Evolutionary conservation across 2,888 invertebrate species (phyloP), one percentile per base, ranked within the genome.

Genomic region (Fabriciana adippe): DNA sequence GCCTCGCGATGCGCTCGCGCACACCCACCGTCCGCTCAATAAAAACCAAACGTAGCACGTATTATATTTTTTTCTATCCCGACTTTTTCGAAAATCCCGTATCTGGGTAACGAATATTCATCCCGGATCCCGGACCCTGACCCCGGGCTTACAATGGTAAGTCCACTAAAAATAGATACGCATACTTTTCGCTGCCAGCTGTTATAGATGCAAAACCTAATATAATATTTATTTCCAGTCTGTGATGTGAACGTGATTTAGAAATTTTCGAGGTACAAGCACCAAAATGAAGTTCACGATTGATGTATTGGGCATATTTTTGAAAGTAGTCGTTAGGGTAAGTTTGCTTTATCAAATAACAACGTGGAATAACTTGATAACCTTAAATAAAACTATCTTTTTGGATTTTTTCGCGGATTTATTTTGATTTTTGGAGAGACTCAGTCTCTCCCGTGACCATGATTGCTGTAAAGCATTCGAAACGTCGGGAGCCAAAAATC

Each of bases 301-400:
- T 60, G 93, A 93, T 68, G 93, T 93, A 18, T 78, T 93, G 83
- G 93, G 93, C 70, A 86, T 93, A 73, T 93, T 93, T 79, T 85
- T 93, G 70, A 93, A 93, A 88, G 88, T 93, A 70, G 93, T 93
- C 61, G 78, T 93, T 77, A 92, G 81, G 90, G 93, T 93, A 84
- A 86, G 91, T 87, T 48, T 51, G 47, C 6, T 31, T 66, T 51
- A 18, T 50, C 50, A 1, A n/a, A 21, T 51, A 13, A 45, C 6
- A 35, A n/a, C 35, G 41, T 51, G 51, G 41, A 51, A 5, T 48
- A 16, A 59, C 14, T 41, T 11, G 35, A 41, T 41, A 41, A 41
- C 48, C 21, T 48, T 59, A 48, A 48, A n/a, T n/a, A n/a, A n/a
- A n/a, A n/a, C n/a, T n/a, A n/a, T n/a, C n/a, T n/a, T n/a, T n/a